These are phyloP conservation scores for Dascyllus trimaculatus DNA, from an alignment of 2,113 vertebrate species.

Conservation along the genomic window DNA sequence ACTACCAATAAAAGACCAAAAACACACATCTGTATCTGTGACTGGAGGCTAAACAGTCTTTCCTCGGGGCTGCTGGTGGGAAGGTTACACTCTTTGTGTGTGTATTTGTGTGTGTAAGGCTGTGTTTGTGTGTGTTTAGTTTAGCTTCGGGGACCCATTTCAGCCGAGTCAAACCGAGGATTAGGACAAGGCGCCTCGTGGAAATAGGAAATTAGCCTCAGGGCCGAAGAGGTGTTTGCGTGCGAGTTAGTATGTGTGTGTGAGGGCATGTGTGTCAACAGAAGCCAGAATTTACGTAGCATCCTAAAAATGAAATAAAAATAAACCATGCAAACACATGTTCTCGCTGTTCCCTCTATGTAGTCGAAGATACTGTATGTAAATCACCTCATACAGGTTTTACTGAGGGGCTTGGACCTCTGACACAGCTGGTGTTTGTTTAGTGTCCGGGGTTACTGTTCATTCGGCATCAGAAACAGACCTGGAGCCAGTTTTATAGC, in stretches of 20 bases:
- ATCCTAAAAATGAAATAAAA: not conserved
- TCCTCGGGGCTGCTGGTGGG: slow-evolving; percentile 54
- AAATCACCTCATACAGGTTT: slow-evolving; percentile 14
- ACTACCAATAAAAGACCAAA: slow-evolving; percentile 9
- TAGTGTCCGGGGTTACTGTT: slow-evolving; percentile 5
- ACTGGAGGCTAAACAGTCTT: slow-evolving; percentile 33
- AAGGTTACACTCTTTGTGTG: slow-evolving; percentile 49
- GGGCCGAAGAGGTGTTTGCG: slow-evolving; percentile 32
- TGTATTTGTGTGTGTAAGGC: slow-evolving; percentile 52
- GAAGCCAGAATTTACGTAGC: not conserved
- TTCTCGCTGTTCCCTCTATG: not conserved
- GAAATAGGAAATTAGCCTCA: slow-evolving; percentile 80
- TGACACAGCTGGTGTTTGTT: slow-evolving; percentile 33
- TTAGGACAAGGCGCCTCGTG: slow-evolving; percentile 74
- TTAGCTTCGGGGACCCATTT: slow-evolving; percentile 53
- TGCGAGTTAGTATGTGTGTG: slow-evolving; percentile 10
- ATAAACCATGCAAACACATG: not conserved
- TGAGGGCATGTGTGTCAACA: not conserved
- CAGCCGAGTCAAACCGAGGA: slow-evolving; percentile 61
- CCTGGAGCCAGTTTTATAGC: slow-evolving; percentile 31
- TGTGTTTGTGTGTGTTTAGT: slow-evolving; percentile 57
- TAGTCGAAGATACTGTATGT: not conserved
- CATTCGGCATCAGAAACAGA: not conserved
- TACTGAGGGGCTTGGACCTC: slow-evolving; percentile 26
- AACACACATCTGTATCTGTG: slow-evolving; percentile 29